Evolutionary conservation across 2,797 vertebrate genomes (phyloP).

Genomic region (Potorous gilbertii): DNA sequence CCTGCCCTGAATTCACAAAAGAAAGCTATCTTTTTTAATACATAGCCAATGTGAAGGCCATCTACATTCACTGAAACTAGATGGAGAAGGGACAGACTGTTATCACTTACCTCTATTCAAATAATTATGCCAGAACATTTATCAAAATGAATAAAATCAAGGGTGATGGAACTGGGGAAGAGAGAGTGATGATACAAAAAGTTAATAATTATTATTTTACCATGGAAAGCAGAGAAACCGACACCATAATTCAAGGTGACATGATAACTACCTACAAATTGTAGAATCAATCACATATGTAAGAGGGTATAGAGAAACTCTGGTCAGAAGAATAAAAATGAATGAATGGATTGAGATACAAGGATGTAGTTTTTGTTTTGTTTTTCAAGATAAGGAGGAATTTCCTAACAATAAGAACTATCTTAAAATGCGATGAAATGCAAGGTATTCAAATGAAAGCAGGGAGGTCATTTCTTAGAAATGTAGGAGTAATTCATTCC

Average conservation of each 20-base stretch:
- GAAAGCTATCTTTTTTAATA: background rate
- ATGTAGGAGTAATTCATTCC: background rate
- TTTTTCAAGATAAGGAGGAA: background rate
- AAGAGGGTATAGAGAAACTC: background rate
- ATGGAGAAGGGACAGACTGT: background rate
- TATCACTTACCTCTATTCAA: background rate
- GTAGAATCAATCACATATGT: background rate
- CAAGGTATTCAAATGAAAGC: background rate
- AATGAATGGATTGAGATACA: background rate
- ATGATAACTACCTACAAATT: background rate
- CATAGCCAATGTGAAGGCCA: background rate
- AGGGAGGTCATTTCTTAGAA: background rate
- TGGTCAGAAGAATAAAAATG: background rate
- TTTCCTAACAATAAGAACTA: background rate
- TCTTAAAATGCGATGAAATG: background rate
- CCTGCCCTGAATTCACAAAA: background rate
- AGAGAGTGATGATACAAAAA: background rate
- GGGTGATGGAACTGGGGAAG: background rate
- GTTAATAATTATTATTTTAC: background rate
- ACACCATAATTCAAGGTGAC: background rate
- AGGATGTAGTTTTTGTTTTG: background rate
- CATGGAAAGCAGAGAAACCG: background rate
- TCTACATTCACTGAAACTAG: background rate
- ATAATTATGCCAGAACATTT: background rate
- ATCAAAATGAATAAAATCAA: background rate